Conservation (phyloP, 2,113 vertebrate species). For the Sterna hirundo region DNA sequence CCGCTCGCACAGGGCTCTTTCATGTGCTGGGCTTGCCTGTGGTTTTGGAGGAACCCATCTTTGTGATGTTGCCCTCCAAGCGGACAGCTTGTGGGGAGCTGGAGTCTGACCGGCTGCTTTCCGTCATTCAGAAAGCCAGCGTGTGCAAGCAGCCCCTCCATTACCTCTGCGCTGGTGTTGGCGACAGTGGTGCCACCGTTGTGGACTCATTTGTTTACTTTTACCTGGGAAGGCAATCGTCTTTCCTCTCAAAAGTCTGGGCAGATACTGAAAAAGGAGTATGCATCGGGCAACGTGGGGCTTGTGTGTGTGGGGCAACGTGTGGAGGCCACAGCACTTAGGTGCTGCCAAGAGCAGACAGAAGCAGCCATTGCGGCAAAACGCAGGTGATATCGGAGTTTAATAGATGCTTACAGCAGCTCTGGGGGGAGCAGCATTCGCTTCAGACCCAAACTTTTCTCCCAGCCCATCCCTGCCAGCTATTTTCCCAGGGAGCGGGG, state of each 20-base stretch:
- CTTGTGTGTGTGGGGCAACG: too few species aligned
- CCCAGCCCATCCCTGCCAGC: not conserved
- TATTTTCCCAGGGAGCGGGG: not conserved
- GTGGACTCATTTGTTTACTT: not conserved
- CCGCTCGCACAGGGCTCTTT: accelerated
- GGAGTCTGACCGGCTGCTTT: not conserved
- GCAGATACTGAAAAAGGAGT: not conserved
- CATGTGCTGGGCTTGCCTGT: not conserved
- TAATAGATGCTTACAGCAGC: not conserved
- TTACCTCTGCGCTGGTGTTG: not conserved
- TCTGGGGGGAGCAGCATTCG: accelerated
- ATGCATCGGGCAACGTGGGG: too few species aligned
- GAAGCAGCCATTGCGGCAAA: not conserved
- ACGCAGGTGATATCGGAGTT: not conserved
- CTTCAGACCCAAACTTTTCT: not conserved
- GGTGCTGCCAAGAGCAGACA: not conserved
- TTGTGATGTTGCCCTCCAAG: not conserved
- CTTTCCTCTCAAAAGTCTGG: not conserved
- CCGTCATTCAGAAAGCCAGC: not conserved
- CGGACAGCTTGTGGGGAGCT: not conserved
- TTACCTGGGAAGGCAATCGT: accelerated
- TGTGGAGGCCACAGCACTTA: not conserved
- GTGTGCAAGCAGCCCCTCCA: accelerated
- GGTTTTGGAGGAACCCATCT: not conserved
- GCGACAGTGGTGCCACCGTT: not conserved